A percentile compares a stretch with the other conserved stretches of the same genome.
These are phyloP conservation scores for Coregonus ussuriensis DNA, from an alignment of 2,797 vertebrate species.

Conservation along the genomic window DNA sequence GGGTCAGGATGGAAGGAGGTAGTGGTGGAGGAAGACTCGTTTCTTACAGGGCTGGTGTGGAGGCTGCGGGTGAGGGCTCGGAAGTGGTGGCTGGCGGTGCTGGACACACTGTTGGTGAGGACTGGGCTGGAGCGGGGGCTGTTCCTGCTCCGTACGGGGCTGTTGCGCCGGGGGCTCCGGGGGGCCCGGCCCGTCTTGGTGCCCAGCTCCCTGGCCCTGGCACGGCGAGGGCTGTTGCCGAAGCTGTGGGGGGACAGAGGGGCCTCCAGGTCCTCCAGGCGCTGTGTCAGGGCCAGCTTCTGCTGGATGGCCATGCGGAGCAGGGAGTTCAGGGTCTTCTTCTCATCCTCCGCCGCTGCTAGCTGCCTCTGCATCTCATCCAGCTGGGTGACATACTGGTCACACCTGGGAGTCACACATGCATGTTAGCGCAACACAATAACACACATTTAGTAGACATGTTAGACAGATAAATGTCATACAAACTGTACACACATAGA, in stretches of 20 bases:
- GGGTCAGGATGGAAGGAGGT: slow-evolving; percentile 34
- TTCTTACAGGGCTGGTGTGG: slow-evolving; percentile 82
- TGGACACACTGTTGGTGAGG: slow-evolving; percentile 58
- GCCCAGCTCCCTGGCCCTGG: slow-evolving; percentile 73
- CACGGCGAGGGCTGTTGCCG: slow-evolving; percentile 72
- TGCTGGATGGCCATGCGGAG: slow-evolving; percentile 89
- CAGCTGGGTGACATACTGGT: slow-evolving; percentile 86
- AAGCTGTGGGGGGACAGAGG: slow-evolving; percentile 69
- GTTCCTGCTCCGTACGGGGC: slow-evolving; percentile 55
- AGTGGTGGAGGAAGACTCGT: slow-evolving; percentile 46
- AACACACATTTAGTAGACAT: not conserved
- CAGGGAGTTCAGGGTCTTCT: slow-evolving; percentile 85
- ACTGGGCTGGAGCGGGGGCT: slow-evolving; percentile 78
- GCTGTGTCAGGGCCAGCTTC: slow-evolving; percentile 84
- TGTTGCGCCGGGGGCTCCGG: not conserved
- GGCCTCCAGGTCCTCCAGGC: slow-evolving; percentile 79
- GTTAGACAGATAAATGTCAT: no score
- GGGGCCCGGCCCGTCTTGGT: slow-evolving; percentile 72
- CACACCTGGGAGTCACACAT: slow-evolving; percentile 73
- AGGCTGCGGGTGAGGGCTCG: slow-evolving; percentile 73
- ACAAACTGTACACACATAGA: no score
- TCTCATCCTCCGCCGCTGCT: slow-evolving; percentile 84
- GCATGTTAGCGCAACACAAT: not conserved
- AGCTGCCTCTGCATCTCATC: slow-evolving; percentile 88
- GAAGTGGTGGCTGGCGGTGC: slow-evolving; percentile 66